Base-by-base conservation (phyloP, 2,888 invertebrate species). In the Drosophila paramelanica region DNA sequence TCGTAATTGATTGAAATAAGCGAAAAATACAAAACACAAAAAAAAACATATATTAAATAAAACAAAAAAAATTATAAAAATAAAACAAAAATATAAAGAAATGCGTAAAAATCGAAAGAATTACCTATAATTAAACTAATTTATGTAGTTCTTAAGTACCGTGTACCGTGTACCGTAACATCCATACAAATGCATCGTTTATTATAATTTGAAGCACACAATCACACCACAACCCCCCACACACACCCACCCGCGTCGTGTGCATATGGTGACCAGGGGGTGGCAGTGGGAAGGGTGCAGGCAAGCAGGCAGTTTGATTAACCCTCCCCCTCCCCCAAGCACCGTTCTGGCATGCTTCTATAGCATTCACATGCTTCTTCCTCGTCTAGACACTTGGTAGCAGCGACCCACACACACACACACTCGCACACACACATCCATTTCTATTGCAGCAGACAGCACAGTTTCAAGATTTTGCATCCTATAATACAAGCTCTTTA, bases 101-200 rank as follows among this genome's bases (percentile, higher is more conserved):
- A 59, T 69, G 70, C 51, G 56, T 38, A 43, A 61, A 60, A 56
- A 64, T 50, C 50, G 60, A 75, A 67, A 68, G 59, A 51, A 73
- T 69, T 68, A 85, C 65, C 72, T 83, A 90, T 81, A 87, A 73
- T 76, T 80, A 84, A 81, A 76, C 39, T 88, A 89, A 90, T 86
- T 81, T 90, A 89, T 88, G 82, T 89, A 90, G 87, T 57, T 76
- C 60, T 77, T 90, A 87, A 82, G 83, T 80, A 80, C 72, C 79
- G 72, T 77, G 75, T 80, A 80, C 70, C 82, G 68, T 81, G 75
- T 80, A 80, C 70, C 82, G 68, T 81, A 39, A 57, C 59, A 66
- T 49, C 49, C 70, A 60, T 50, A 25, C 43, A 70, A 71, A 33
- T 66, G 56, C 79, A 79, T 78, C 47, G 67, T 73, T 74, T 74